Evolutionary conservation across 1,140 invertebrate genomes (phyloP), one percentile per base, ranked within the genome.

Genomic region (Zaprionus capensis): DNA sequence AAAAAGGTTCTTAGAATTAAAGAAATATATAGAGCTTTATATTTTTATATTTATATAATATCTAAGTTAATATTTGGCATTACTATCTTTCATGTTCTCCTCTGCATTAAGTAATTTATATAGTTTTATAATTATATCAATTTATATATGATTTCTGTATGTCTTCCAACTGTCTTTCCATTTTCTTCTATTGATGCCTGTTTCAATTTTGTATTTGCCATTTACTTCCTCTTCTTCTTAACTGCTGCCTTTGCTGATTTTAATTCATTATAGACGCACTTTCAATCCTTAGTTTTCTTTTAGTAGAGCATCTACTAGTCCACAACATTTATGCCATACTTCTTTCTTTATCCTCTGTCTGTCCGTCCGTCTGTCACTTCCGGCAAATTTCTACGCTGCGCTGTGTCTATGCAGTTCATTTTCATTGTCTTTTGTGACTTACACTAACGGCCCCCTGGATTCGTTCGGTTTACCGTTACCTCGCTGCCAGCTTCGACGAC

Each of bases 321-420:
- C 2, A 17, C n/a, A 46, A 46, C 9, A 7, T 17, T 17, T 11
- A 7, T 17, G 41, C n/a, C 4, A 14, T 46, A 17, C n/a, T 17
- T n/a, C n/a, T 46, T 17, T 46, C 41, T 46, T 41, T 38, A n/a
- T 24, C 2, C 15, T 28, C 17, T n/a, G 44, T 28, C 31, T 31
- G 15, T 49, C 31, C 38, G 61, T 28, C 73, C 41, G 59, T 65
- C 59, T 76, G 68, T 65, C 38, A 55, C 61, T 64, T 74, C 71
- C 53, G 70, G 63, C 46, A 64, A 69, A 58, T 59, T 53, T 55
- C 24, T 26, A 36, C 41, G 62, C 62, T 62, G 55, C 38, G 36
- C 34, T 26, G 17, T 51, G 36, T 76, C 74, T 67, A 62, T 76
- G 57, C 70, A 72, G 63, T 67, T 67, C 46, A 72, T 63, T 72